Base-by-base conservation (phyloP, 2,113 vertebrate genomes). In the Microtus montanus region DNA sequence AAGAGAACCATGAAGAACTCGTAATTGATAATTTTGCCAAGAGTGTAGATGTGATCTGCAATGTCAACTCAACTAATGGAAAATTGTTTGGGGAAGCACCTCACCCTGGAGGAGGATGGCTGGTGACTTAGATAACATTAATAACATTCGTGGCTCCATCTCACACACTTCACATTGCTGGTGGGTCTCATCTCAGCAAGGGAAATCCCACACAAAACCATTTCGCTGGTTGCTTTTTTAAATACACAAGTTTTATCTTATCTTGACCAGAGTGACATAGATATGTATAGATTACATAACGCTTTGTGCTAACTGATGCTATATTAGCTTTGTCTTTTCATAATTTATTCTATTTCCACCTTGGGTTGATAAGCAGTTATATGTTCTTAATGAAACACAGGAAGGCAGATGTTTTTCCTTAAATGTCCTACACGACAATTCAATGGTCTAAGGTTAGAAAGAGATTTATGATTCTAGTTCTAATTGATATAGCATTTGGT, bases 241-340 rank as follows among this genome's bases (percentile, higher is more conserved):
- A 91, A 75, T 68, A 68, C 54, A 1, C 87, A 86, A 33, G 24
- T 70, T 83, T 86, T 93, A 92, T 83, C 26, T 89, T 87, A 79
- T 90, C 82, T 78, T 87, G 82, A 49, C 58, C 35, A 11, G 47
- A 63, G 24, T 54, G 15, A 90, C 85, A 78, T 68, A 85, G 52
- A 74, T 68, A 94, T 20, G 64, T 2, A 47, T 58, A 68, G 26
- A 83, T 54, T 89, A n/a, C 22, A 58, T n/a, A 80, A 20, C 47
- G 41, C 22, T 74, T 20, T 93, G 22, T 79, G 20, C 68, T 77
- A 90, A 78, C 28, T 12, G 3, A 54, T 49, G 63, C 4, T 52
- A 80, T 52, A 41, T 80, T 80, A 70, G 49, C 64, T 92, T 58
- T 61, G 84, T 61, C 92, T 90, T 20, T 12, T 83, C 49, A 92